A percentile compares a stretch with the other conserved stretches of the same genome.
phyloP scores from a whole-genome alignment of 2,797 vertebrate genomes.

The Urocyon cinereoargenteus region DNA sequence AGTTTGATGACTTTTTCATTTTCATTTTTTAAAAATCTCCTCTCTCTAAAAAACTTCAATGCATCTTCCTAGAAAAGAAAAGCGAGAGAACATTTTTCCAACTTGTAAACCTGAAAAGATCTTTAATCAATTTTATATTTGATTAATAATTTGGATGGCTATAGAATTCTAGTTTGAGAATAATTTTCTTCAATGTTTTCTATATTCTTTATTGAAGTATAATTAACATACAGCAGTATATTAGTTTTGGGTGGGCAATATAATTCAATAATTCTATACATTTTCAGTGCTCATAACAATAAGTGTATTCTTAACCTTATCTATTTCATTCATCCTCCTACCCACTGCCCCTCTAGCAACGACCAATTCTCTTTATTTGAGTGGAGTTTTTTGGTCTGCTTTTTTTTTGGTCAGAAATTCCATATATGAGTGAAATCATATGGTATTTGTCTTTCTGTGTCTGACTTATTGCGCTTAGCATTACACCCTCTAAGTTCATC shows the following conservation, averaged over 20 bases:
- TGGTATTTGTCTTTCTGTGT: neutral
- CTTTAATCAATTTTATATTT: neutral
- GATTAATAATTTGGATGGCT: neutral
- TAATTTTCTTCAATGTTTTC: neutral
- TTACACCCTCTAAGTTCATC: neutral
- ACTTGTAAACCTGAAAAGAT: neutral
- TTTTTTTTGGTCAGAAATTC: neutral
- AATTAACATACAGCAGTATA: neutral
- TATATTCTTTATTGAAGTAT: neutral
- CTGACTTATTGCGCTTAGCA: neutral
- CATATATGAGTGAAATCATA: neutral
- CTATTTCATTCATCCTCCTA: neutral
- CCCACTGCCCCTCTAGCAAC: neutral
- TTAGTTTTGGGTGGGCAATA: neutral
- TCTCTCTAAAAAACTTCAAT: neutral
- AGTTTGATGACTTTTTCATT: neutral
- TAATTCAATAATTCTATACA: neutral
- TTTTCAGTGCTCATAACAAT: neutral
- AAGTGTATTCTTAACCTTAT: neutral
- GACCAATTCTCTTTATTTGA: neutral
- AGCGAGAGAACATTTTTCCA: neutral
- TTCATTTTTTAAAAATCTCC: neutral
- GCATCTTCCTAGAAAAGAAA: neutral
- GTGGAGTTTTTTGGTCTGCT: neutral
- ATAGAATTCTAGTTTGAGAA: slow-evolving; percentile 18